Conservation (phyloP, 1,140 invertebrate genomes). For the Sipha flava region DNA sequence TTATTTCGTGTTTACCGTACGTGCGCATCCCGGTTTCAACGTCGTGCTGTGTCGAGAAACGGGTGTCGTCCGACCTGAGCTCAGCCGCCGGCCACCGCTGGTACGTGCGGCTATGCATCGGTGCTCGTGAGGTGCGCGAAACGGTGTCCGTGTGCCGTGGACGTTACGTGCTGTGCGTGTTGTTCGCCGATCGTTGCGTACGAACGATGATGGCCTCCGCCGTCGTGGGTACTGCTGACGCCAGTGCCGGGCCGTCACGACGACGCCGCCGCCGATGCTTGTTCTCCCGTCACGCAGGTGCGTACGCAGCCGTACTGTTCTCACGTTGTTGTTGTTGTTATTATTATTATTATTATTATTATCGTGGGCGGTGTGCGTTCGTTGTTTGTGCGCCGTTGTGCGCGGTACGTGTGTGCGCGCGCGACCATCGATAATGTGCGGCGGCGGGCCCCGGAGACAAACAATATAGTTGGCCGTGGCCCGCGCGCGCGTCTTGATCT, state of each 20-base stretch:
- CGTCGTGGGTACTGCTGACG: not conserved
- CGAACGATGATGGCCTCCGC: not conserved
- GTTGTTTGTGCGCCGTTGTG: not conserved
- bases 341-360: not conserved
- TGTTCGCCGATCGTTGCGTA: no score
- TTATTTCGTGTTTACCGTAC: no score
- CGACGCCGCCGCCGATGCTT: not conserved
- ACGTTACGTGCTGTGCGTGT: not conserved
- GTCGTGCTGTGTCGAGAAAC: not conserved
- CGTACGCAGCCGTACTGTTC: constrained; percentile 78
- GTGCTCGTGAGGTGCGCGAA: no score
- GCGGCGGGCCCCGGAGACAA: no score
- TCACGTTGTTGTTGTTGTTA: constrained; percentile 46
- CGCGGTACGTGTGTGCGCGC: no score
- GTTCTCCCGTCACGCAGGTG: constrained; percentile 66
- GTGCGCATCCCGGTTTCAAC: no score
- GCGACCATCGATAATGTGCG: no score
- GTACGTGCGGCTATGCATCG: no score
- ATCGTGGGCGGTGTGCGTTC: not conserved
- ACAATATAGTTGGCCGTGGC: constrained; percentile 47
- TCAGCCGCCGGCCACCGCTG: not conserved
- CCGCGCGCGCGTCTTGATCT: not conserved
- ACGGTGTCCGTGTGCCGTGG: not conserved
- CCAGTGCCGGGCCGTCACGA: no score
- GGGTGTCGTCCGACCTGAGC: not conserved